Base-by-base conservation (phyloP, 2,113 vertebrate genomes). In the Hippocampus barbouri region DNA sequence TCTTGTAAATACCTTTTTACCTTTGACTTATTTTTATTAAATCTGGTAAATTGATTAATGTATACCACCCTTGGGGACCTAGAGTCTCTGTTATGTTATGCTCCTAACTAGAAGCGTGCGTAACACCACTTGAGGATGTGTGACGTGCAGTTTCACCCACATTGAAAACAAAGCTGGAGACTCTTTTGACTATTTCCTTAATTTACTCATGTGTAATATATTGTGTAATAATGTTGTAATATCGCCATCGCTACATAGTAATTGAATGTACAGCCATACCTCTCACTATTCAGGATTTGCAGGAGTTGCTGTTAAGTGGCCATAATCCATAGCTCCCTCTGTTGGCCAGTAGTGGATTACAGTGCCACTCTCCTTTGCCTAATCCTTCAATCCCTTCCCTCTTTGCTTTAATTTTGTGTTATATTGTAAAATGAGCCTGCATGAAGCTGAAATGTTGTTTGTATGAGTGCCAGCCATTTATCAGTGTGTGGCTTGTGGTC, bases 321-420 rank as follows among this genome's bases (percentile, higher is more conserved):
- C 43, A 66, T 66, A 47, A 66, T 66, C 64, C 64, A 66, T 18
- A 66, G 64, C 64, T 15, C 64, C 64, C 64, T 66, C 64, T 66
- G 64, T 47, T 47, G 64, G 64, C 64, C 43, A 18, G 43, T 25
- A 27, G 64, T 18, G 43, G 27, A 66, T 66, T 66, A 27, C 64
- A 66, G 43, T 27, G 21, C 12, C 21, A 3, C 59, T 63, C 20
- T 45, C 63, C 5, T 21, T 41, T 41, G 6, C 43, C 41, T 66
- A 23, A 41, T 25, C 34, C 34, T 63, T 21, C 27, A 5, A 30
- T 5, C 8, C 43, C 8, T 47, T 14, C n/a, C 11, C 7, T 6
- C 14, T 16, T 47, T 66, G 14, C n/a, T 47, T 66, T 27, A 47
- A 66, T 66, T 66, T 66, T 66, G 41, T 27, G 43, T 49, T 25